Conservation (phyloP, 1,140 invertebrate genomes). For the Nixonia krombeini region DNA sequence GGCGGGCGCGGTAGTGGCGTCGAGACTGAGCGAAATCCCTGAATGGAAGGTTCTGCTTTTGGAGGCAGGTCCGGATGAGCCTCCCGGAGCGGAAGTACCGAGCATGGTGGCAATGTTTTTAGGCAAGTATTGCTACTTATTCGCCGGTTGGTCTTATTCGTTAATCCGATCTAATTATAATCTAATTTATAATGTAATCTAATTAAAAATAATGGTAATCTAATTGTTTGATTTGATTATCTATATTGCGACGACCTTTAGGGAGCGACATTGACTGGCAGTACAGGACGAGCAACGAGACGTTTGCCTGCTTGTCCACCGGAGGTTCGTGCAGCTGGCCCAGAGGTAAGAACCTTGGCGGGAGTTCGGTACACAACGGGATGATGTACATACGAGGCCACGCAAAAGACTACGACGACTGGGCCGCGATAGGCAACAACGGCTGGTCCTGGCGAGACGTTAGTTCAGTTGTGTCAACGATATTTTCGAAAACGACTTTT, state of each 20-base stretch:
- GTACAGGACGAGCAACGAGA: slow-evolving; percentile 87
- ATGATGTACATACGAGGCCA: slow-evolving; percentile 87
- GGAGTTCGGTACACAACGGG: slow-evolving; percentile 81
- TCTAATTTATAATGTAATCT: too few species aligned
- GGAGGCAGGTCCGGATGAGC: slow-evolving; percentile 82
- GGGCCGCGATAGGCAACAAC: slow-evolving; percentile 83
- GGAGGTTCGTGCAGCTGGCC: slow-evolving; percentile 86
- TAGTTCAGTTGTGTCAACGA: not conserved
- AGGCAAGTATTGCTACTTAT: slow-evolving; percentile 56
- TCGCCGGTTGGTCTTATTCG: not conserved
- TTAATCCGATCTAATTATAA: too few species aligned
- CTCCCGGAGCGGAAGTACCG: slow-evolving; percentile 83
- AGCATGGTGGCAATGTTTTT: slow-evolving; percentile 88
- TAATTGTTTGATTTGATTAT: too few species aligned
- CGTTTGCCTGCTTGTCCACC: slow-evolving; percentile 81
- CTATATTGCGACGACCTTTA: too few species aligned
- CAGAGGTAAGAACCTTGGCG: slow-evolving; percentile 86
- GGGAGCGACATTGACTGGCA: slow-evolving; percentile 87
- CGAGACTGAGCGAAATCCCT: slow-evolving; percentile 75
- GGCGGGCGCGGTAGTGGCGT: slow-evolving; percentile 80
- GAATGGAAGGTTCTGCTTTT: slow-evolving; percentile 72
- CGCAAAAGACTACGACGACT: slow-evolving; percentile 81
- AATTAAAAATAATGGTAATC: too few species aligned
- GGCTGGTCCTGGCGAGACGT: slow-evolving; percentile 92
- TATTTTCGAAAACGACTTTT: not conserved